A percentile compares a stretch with the other conserved stretches of the same genome.
Evolutionary conservation across 92 coral and sea anemone species (phyloP).

Genomic region (Umimayanthus kanabou): DNA sequence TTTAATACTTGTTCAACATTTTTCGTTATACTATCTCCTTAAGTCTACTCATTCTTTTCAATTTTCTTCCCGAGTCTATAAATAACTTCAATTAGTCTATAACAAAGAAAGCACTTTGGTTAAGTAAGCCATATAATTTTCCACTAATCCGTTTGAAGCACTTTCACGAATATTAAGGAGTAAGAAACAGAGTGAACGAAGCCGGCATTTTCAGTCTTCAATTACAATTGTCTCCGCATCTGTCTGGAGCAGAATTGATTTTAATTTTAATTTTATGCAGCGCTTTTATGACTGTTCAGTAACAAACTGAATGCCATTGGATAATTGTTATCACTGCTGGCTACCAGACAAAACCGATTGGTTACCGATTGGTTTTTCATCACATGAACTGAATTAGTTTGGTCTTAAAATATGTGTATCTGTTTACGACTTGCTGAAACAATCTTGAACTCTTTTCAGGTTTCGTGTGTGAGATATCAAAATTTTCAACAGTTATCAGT

Average conservation of each 20-base stretch:
- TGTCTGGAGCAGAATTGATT: slow-evolving; percentile 20
- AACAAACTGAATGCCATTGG: neutral
- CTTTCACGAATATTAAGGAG: neutral
- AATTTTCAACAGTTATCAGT: no score
- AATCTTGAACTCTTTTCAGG: neutral
- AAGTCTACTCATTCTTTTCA: neutral
- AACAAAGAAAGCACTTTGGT: slow-evolving; percentile 18
- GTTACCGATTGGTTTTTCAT: slow-evolving; percentile 8
- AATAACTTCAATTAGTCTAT: neutral
- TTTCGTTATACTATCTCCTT: neutral
- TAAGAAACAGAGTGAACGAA: neutral
- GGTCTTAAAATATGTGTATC: neutral
- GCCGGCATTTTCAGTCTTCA: neutral
- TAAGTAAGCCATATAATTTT: neutral
- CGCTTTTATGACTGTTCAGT: neutral
- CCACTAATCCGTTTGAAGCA: neutral
- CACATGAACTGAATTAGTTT: neutral
- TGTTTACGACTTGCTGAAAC: neutral
- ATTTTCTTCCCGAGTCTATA: neutral
- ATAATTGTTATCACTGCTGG: neutral
- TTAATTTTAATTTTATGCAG: neutral
- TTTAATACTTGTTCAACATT: neutral
- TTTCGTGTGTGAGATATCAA: neutral
- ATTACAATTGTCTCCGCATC: slow-evolving; percentile 24
- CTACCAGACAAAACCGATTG: neutral